These are phyloP conservation scores for Cancer borealis DNA, from an alignment of 2,888 invertebrate genomes.

Conservation along the genomic window DNA sequence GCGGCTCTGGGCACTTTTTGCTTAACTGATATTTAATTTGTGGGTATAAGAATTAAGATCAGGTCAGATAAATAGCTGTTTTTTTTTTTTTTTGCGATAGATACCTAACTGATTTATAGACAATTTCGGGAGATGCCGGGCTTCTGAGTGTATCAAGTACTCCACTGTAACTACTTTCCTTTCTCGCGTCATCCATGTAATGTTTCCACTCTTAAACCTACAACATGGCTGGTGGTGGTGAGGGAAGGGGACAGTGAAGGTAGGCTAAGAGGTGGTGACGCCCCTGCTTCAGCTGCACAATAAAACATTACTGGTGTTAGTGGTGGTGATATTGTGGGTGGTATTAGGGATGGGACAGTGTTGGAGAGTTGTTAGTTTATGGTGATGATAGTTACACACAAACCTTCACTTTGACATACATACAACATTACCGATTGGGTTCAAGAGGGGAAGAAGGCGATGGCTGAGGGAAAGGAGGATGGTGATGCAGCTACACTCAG, in stretches of 20 bases:
- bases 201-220: not conserved
- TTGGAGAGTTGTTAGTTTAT: not conserved
- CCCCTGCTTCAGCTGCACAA: not conserved
- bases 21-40: conserved; percentile 53
- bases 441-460: not conserved
- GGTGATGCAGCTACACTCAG: not conserved
- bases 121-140: not conserved
- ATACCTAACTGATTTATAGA: not conserved
- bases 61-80: not conserved
- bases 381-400: not conserved
- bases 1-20: conserved; percentile 1
- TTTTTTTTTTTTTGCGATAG: conserved; percentile 15
- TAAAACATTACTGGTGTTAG: not conserved
- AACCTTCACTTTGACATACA: not conserved
- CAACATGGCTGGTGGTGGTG: not conserved
- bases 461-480: not conserved
- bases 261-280: not conserved
- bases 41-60: conserved; percentile 58
- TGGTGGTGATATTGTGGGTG: not conserved
- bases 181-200: not conserved
- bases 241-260: not conserved
- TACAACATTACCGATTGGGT: not conserved
- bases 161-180: not conserved
- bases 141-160: conserved; percentile 10
- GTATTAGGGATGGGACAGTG: too few species aligned